phyloP scores from a whole-genome alignment of 2,888 invertebrate species.

The Harpalus rufipes region DNA sequence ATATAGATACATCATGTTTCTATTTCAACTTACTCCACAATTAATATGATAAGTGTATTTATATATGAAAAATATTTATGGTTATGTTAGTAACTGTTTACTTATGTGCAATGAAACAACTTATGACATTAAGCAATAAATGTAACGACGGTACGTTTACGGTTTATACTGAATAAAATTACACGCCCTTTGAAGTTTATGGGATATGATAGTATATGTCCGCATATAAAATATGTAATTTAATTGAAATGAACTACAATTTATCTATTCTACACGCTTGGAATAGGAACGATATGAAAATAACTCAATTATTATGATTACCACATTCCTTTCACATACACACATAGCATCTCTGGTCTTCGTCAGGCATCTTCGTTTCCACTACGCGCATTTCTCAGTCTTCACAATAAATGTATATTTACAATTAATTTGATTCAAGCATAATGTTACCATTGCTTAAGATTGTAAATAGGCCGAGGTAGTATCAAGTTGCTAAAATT shows the following conservation, averaged over 20 bases:
- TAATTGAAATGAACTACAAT: constrained; percentile 40
- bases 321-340: constrained; percentile 14
- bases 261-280: constrained; percentile 43
- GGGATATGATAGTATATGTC: constrained; percentile 15
- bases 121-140: constrained; percentile 33
- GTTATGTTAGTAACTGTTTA: background rate
- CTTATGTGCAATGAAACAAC: background rate
- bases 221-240: constrained; percentile 39
- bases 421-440: too few relatives aligned
- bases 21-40: too few relatives aligned
- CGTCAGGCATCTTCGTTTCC: constrained; percentile 20
- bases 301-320: constrained; percentile 44
- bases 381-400: constrained; percentile 29
- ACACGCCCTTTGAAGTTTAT: constrained; percentile 7
- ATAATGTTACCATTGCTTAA: too few relatives aligned
- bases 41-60: too few relatives aligned
- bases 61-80: background rate
- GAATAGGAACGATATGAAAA: constrained; percentile 26
- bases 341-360: constrained; percentile 1
- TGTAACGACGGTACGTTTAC: constrained; percentile 18
- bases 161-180: constrained; percentile 31
- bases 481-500: too few relatives aligned
- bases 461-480: too few relatives aligned
- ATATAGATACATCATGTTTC: too few relatives aligned
- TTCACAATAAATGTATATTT: background rate